Conservation (phyloP, 2,888 invertebrate species). For the Automeris io region DNA sequence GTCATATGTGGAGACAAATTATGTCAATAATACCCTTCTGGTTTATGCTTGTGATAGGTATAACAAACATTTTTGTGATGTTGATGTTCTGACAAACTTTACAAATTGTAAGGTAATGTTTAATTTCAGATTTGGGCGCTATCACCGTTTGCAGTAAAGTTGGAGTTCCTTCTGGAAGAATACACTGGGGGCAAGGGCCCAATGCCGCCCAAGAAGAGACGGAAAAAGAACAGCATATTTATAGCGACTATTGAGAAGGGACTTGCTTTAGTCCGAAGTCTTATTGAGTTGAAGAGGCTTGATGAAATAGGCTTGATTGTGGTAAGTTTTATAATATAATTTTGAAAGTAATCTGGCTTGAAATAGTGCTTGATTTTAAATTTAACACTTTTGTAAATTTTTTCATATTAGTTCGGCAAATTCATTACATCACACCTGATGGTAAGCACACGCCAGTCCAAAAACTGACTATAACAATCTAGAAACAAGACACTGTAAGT, state of each 20-base stretch:
- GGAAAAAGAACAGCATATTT: constrained; percentile 86
- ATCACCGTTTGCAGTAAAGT: constrained; percentile 89
- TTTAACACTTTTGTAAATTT: no score
- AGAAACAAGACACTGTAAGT: no score
- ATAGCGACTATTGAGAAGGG: constrained; percentile 98
- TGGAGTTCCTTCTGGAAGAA: constrained; percentile 95
- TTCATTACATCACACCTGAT: no score
- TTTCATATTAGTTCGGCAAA: no score
- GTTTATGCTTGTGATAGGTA: no score
- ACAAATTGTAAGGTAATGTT: background rate
- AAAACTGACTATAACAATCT: no score
- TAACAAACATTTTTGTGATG: no score
- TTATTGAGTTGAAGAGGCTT: constrained; percentile 86
- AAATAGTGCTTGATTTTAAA: no score
- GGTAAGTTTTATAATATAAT: constrained; percentile 31
- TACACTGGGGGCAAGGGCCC: constrained; percentile 96
- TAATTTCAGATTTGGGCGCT: constrained; percentile 84
- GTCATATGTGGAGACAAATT: no score
- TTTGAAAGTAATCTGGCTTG: no score
- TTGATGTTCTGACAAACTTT: background rate
- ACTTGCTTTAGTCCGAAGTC: constrained; percentile 87
- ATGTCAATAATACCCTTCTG: no score
- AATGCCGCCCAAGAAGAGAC: constrained; percentile 87
- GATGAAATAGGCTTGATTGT: constrained; percentile 87
- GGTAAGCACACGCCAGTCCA: no score